A percentile compares a stretch with the other conserved stretches of the same genome.
Evolutionary conservation across 2,888 invertebrate genomes (phyloP).

Genomic region (Sinelater perroti): DNA sequence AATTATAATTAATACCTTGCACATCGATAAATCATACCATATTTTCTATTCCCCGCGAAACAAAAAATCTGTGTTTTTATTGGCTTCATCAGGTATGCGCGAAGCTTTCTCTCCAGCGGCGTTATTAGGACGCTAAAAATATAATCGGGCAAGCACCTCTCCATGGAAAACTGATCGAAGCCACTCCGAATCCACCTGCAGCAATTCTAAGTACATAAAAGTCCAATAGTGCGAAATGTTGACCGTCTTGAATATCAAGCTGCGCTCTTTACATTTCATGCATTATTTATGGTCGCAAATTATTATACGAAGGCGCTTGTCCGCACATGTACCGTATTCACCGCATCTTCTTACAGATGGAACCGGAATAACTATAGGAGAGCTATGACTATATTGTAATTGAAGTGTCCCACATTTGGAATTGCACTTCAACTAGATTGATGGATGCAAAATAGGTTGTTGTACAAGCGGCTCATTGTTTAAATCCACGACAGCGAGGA

Average conservation of each 20-base stretch:
- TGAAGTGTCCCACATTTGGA: slow-evolving; percentile 5
- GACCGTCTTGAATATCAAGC: slow-evolving; percentile 13
- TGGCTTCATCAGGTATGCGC: no score
- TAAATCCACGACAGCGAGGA: no score
- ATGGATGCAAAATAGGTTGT: not conserved
- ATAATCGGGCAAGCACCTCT: no score
- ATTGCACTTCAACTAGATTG: slow-evolving; percentile 1
- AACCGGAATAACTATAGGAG: not conserved
- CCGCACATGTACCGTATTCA: not conserved
- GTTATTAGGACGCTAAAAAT: no score
- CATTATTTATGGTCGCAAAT: slow-evolving; percentile 8
- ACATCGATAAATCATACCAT: no score
- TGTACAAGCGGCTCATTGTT: not conserved
- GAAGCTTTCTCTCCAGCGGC: no score
- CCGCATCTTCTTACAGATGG: not conserved
- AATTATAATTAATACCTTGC: no score
- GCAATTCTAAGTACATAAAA: slow-evolving; percentile 1
- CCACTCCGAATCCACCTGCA: not conserved
- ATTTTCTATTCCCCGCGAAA: no score
- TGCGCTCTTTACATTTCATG: slow-evolving; percentile 1
- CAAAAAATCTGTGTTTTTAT: no score
- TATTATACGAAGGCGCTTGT: slow-evolving; percentile 10
- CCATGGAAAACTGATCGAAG: no score
- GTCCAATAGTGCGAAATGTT: slow-evolving; percentile 8
- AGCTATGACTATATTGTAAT: slow-evolving; percentile 2